Percentiles rank a stretch among this genome's conserved stretches.
Evolutionary conservation across 2,797 vertebrate genomes (phyloP).

Genomic region (Aratinga solstitialis): DNA sequence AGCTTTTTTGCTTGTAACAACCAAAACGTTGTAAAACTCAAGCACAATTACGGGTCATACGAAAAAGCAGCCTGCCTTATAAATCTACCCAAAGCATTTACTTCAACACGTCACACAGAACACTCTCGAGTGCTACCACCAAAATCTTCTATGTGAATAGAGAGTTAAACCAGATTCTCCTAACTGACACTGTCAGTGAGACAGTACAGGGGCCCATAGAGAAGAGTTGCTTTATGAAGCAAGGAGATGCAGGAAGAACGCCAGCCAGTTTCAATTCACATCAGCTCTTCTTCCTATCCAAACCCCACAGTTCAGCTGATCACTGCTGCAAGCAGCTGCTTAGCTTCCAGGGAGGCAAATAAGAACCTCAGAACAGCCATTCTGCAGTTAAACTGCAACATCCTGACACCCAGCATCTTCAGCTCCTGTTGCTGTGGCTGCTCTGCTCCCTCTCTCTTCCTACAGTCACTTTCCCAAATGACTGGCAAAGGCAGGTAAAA

Average conservation of each 20-base stretch:
- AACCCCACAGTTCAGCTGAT: neutral
- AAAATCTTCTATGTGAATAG: neutral
- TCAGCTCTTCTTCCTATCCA: neutral
- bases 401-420: neutral
- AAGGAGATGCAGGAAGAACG: neutral
- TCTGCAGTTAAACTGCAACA: neutral
- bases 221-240: neutral
- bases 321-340: rapidly evolving
- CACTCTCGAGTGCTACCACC: neutral
- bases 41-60: neutral
- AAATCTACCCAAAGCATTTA: neutral
- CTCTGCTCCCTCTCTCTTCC: neutral
- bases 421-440: neutral
- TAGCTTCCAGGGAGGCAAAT: neutral
- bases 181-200: neutral
- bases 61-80: neutral
- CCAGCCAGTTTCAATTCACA: neutral
- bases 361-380: neutral
- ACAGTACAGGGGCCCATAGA: rapidly evolving
- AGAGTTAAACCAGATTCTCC: neutral
- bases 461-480: neutral
- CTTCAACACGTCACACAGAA: neutral
- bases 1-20: neutral
- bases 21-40: neutral
- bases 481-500: neutral